These are phyloP conservation scores for Paramacrobiotus metropolitanus DNA, from an alignment of 1,140 invertebrate genomes.

Conservation along the genomic window DNA sequence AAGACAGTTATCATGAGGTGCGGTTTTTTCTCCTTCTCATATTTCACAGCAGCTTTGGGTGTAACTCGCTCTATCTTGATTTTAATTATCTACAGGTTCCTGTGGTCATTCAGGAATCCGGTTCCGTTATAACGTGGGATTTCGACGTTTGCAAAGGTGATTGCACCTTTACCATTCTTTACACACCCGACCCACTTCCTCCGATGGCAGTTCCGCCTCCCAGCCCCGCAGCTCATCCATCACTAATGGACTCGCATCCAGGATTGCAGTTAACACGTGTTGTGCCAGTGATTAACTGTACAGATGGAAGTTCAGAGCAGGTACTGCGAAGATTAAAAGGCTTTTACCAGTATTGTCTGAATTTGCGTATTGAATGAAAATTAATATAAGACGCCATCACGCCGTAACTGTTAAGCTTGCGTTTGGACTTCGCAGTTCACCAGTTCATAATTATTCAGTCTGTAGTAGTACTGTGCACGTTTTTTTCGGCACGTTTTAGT, in stretches of 20 bases:
- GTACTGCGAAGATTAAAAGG: no score
- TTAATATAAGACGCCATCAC: no score
- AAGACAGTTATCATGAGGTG: conserved; percentile 54
- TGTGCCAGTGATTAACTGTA: conserved; percentile 6
- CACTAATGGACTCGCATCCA: neutral
- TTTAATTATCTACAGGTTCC: conserved; percentile 26
- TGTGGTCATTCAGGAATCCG: conserved; percentile 51
- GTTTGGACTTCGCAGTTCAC: no score
- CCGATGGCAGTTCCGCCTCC: conserved; percentile 12
- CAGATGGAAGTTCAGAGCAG: conserved; percentile 13
- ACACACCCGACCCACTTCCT: conserved; percentile 24
- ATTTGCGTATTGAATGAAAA: no score
- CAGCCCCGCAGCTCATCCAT: conserved; percentile 6
- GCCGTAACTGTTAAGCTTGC: no score
- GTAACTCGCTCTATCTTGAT: neutral
- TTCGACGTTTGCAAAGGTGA: conserved; percentile 81
- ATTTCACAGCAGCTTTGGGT: neutral
- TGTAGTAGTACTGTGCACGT: no score
- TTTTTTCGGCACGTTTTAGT: no score
- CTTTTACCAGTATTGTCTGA: no score
- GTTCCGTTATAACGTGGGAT: conserved; percentile 82
- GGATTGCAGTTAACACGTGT: neutral
- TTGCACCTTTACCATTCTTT: conserved; percentile 58
- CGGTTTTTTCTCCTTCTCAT: no score
- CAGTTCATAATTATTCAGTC: no score